Conservation (phyloP, 2,113 vertebrate species). For the Odontophorus gujanensis region DNA sequence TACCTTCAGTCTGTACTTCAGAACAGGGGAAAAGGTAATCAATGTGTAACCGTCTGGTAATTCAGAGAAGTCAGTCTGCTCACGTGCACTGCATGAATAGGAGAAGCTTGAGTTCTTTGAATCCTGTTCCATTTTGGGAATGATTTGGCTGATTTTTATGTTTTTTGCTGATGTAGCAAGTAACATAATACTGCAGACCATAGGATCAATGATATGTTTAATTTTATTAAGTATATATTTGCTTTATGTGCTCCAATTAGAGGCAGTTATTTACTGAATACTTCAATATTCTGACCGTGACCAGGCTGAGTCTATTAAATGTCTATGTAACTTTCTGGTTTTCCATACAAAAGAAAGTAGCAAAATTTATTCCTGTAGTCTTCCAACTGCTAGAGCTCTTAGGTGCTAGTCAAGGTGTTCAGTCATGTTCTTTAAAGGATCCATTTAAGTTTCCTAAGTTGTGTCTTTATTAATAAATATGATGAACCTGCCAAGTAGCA, state of each 20-base stretch:
- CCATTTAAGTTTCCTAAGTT: not conserved
- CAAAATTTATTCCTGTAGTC: not conserved
- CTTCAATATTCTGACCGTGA: not conserved
- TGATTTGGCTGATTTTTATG: not conserved
- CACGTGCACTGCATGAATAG: not conserved
- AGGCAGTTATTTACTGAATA: not conserved
- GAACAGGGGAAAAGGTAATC: not conserved
- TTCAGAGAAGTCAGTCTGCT: not conserved
- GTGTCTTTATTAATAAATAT: not conserved
- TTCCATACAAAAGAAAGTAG: not conserved
- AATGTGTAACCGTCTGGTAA: not conserved
- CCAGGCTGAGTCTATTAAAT: not conserved
- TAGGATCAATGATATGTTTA: not conserved
- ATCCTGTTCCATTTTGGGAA: not conserved
- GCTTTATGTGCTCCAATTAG: not conserved
- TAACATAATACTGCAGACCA: not conserved
- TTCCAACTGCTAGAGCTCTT: not conserved
- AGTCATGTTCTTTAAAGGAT: not conserved
- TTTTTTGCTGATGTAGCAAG: not conserved
- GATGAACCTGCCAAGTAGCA: accelerated
- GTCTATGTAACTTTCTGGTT: accelerated
- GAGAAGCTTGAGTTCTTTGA: not conserved
- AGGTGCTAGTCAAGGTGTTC: not conserved
- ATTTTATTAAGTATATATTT: not conserved
- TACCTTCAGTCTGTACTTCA: not conserved